phyloP scores from a whole-genome alignment of 30 jellyfish, hydroid and myxozoan species.

The Aurelia sp. region DNA sequence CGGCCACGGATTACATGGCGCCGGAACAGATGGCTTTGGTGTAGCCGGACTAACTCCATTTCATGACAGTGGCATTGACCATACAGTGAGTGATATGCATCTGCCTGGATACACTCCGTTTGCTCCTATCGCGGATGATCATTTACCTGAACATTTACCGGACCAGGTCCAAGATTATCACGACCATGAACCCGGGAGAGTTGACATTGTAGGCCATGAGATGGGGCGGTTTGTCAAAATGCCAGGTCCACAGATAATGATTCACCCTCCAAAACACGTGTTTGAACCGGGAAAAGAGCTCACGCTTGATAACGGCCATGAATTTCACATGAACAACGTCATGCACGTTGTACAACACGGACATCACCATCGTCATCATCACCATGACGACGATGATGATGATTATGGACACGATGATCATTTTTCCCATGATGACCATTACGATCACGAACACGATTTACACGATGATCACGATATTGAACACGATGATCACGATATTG shows the following conservation, averaged over 20 bases:
- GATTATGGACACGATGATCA: slow-evolving; percentile 13
- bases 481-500: neutral
- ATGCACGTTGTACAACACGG: slow-evolving; percentile 68
- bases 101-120: slow-evolving; percentile 2
- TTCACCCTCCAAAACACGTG: slow-evolving; percentile 71
- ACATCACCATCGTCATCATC: slow-evolving; percentile 37
- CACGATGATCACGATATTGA: slow-evolving; percentile 11
- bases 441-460: neutral
- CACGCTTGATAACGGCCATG: slow-evolving; percentile 68
- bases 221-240: slow-evolving; percentile 39
- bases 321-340: slow-evolving; percentile 44
- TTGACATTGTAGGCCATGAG: slow-evolving; percentile 52
- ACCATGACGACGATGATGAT: slow-evolving; percentile 23
- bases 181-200: slow-evolving; percentile 1
- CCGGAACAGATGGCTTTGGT: neutral
- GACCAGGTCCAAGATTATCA: neutral
- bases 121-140: slow-evolving; percentile 15
- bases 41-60: neutral
- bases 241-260: slow-evolving; percentile 42
- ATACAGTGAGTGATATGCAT: neutral
- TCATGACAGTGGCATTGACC: neutral
- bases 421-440: slow-evolving; percentile 11
- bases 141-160: slow-evolving; percentile 9
- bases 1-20: slow-evolving; percentile 18
- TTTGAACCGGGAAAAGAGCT: slow-evolving; percentile 86